Evolutionary conservation across 1,140 invertebrate species (phyloP).

Genomic region (Leguminivora glycinivorella): DNA sequence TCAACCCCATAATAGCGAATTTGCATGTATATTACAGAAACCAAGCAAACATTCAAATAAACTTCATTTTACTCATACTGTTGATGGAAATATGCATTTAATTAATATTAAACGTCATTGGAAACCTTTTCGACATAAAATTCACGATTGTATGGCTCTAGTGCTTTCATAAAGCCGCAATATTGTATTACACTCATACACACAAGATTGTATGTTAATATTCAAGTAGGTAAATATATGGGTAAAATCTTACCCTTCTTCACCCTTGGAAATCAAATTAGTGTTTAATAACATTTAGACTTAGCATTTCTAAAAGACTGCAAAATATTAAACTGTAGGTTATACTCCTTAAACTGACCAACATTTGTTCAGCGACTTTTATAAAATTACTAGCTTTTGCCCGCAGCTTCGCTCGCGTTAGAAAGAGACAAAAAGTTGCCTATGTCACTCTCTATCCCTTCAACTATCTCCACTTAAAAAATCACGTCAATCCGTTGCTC

Average conservation of each 20-base stretch:
- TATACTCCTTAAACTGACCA: no score
- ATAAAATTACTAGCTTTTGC: no score
- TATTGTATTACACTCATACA: background rate
- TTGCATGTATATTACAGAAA: background rate
- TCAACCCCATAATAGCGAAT: background rate
- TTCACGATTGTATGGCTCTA: background rate
- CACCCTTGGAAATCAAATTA: background rate
- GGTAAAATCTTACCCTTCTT: background rate
- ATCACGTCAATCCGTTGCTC: no score
- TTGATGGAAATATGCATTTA: background rate
- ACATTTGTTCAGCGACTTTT: no score
- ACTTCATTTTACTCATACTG: background rate
- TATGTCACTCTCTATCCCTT: no score
- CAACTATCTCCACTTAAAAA: no score
- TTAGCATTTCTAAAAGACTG: background rate
- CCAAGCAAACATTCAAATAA: background rate
- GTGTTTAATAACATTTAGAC: background rate
- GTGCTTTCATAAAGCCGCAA: background rate
- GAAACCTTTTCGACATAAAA: background rate
- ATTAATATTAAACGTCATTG: slow-evolving; percentile 2
- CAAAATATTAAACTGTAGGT: no score
- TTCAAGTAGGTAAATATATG: background rate
- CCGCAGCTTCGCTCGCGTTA: no score
- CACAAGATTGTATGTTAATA: slow-evolving; percentile 5
- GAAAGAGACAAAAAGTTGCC: no score